These are phyloP conservation scores for Xylota sylvarum DNA, from an alignment of 2,888 invertebrate species.

Conservation along the genomic window DNA sequence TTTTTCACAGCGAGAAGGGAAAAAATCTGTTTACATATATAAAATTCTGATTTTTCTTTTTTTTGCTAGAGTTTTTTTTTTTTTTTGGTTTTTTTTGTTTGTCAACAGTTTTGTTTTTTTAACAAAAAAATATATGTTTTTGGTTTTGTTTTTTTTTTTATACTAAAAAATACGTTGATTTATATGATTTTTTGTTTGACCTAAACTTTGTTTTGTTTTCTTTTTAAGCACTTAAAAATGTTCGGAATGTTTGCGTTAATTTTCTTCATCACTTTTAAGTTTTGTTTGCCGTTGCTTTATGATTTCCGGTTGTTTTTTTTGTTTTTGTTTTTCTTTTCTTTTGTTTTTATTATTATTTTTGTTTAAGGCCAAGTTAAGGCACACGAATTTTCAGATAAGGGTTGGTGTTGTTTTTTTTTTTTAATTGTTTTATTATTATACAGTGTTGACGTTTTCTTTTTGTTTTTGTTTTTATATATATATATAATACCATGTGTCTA, in stretches of 20 bases:
- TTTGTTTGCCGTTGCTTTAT: conserved; percentile 65
- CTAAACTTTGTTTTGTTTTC: conserved; percentile 50
- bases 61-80: conserved; percentile 51
- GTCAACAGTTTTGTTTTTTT: conserved; percentile 60
- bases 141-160: conserved; percentile 44
- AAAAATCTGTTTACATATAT: conserved; percentile 66
- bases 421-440: conserved; percentile 23
- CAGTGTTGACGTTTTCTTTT: conserved; percentile 38
- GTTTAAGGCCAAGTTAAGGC: conserved; percentile 80
- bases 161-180: conserved; percentile 61
- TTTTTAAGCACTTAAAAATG: conserved; percentile 63
- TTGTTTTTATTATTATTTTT: conserved; percentile 27
- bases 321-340: conserved; percentile 38
- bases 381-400: conserved; percentile 78
- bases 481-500: conserved; percentile 56
- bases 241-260: conserved; percentile 55
- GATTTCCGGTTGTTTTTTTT: conserved; percentile 57
- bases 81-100: conserved; percentile 52
- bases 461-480: conserved; percentile 20
- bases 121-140: conserved; percentile 65
- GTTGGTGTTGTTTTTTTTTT: conserved; percentile 67
- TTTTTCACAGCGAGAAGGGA: conserved; percentile 65
- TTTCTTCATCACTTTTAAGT: conserved; percentile 65
- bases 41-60: conserved; percentile 74
- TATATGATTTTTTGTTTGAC: conserved; percentile 67